Percentiles rank a stretch among this genome's conserved stretches.
These are phyloP conservation scores for Psittacula echo DNA, from an alignment of 2,797 vertebrate genomes.

Conservation along the genomic window DNA sequence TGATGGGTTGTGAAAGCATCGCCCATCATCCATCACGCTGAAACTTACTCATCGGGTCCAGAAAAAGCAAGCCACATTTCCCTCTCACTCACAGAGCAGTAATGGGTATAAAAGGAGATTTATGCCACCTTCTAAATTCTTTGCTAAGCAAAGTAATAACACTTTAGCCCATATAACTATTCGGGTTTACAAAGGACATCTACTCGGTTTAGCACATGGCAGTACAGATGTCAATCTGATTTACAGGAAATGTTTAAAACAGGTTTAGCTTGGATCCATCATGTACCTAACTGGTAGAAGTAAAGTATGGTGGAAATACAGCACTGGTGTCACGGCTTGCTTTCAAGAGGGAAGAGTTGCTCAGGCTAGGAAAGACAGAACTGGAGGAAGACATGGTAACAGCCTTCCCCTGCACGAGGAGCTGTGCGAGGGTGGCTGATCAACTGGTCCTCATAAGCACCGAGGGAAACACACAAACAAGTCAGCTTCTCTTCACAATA, in stretches of 20 bases:
- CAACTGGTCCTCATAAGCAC: not conserved
- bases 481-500: not conserved
- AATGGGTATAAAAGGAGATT: not conserved
- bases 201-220: fast-evolving
- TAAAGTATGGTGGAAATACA: fast-evolving
- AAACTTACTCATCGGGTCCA: not conserved
- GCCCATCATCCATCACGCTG: not conserved
- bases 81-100: not conserved
- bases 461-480: fast-evolving
- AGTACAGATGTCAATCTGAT: not conserved
- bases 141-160: not conserved
- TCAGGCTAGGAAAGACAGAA: not conserved
- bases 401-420: fast-evolving
- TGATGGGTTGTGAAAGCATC: not conserved
- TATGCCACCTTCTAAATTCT: not conserved
- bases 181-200: not conserved
- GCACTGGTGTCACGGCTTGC: fast-evolving
- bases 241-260: not conserved
- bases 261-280: not conserved
- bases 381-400: not conserved
- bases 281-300: fast-evolving
- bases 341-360: not conserved
- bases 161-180: not conserved
- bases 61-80: not conserved
- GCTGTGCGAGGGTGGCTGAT: fast-evolving